Base-by-base conservation (phyloP, 2,113 vertebrate species). In the Daphoenositta chrysoptera region DNA sequence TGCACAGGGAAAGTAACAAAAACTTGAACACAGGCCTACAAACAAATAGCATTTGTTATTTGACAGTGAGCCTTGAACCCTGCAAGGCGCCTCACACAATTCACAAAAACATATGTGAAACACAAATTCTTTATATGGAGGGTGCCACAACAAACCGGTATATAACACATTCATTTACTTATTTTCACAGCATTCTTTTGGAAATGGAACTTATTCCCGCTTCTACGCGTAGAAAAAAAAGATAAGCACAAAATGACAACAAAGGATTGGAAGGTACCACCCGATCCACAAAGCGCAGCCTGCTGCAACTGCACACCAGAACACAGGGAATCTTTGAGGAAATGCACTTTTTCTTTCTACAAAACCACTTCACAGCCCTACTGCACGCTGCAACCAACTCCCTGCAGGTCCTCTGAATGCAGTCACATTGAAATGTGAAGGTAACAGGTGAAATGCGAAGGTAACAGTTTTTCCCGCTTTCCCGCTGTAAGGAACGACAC, bases 11-110 rank as follows among this genome's bases (percentile, higher is more conserved):
- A 72, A 56, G 6, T 5, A n/a, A n/a, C n/a, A n/a, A n/a, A n/a
- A n/a, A n/a, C n/a, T n/a, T n/a, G n/a, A 27, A 57, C 24, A 77
- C n/a, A 58, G 72, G 11, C 19, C 40, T 18, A 42, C 1, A 2
- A 42, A n/a, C 1, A 2, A 53, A 70, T 5, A 28, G 13, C 50
- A 47, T 14, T 27, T 54, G 16, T 24, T 23, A 58, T 4, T 15
- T 2, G 4, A 65, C 26, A 73, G 37, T 0, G 4, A 79, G 2
- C 35, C 45, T 24, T 15, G 22, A 39, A 42, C 33, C 33, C 6
- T 0, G 3, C 2, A n/a, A 61, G 12, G 45, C 3, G 7, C 71
- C 40, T 53, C n/a, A 18, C 0, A 0, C 9, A 35, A 11, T 27
- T 48, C 15, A 72, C 22, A 56, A 42, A 89, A 69, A 5, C 9